Base-by-base conservation (phyloP, 2,888 invertebrate species). In the Rhagonycha lutea region DNA sequence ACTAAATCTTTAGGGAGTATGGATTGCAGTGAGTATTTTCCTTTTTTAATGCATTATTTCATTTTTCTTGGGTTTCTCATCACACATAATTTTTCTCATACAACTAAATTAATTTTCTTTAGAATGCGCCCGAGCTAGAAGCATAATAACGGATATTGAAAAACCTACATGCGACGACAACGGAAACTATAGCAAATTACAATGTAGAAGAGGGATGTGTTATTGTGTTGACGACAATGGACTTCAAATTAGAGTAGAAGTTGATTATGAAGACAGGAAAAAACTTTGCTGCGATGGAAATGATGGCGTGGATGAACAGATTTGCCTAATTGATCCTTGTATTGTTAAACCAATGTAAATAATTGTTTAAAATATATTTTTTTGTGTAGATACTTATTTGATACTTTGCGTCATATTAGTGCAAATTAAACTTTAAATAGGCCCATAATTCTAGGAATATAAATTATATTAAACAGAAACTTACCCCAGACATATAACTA, bases 201-300 rank as follows among this genome's bases (percentile, higher is more conserved):
- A 93, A 82, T 93, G 92, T 82, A 89, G 91, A 8, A 89, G 91
- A 2, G 91, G 91, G 0, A 79, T 86, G 29, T 93, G 93, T 81
- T 90, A 90, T 61, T 94, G 94, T 83, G 92, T 93, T 0, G 91
- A 93, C 82, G 78, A 83, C 0, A 88, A 92, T 81, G 93, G 93
- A 0, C 85, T 89, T 68, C 92, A 92, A 84, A 82, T 85, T 0
- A 83, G 79, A 79, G 80, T 73, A 69, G 86, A 87, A 82, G 83
- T 84, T 24, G 78, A 79, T 14, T 81, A 81, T 70, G 72, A 63
- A 14, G 32, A 82, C 10, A 80, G 63, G 60, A 71, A 76, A 11
- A 72, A 18, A 14, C 79, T 84, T 70, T 24, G 11, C 8, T 83
- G 84, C 72, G 77, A 65, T 32, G 60, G 24, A 23, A 70, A 73